Conservation (phyloP, 2,113 vertebrate genomes). For the Cynoglossus semilaevis region DNA sequence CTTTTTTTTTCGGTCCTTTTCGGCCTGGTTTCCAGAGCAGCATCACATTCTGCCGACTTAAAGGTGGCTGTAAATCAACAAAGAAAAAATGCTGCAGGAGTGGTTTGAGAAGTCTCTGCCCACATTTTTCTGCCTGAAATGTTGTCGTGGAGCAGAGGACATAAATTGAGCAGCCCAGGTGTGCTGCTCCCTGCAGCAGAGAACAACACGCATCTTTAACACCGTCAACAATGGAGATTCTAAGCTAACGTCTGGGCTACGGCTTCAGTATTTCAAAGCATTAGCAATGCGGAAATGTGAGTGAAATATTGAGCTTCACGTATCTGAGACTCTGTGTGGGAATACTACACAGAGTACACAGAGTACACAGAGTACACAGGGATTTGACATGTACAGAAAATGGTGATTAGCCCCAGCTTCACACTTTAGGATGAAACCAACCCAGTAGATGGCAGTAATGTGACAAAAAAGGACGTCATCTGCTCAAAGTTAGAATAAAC, state of each 20-base stretch:
- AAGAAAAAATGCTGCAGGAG: conserved; percentile 2
- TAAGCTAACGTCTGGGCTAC: not conserved
- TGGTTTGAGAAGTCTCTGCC: not conserved
- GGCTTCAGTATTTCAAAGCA: not conserved
- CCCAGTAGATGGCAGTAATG: no score
- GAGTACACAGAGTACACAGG: no score
- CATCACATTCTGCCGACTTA: not conserved
- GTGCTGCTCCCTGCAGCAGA: not conserved
- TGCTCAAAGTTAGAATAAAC: no score
- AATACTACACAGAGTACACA: no score
- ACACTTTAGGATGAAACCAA: no score
- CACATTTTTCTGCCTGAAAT: conserved; percentile 1
- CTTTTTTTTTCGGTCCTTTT: no score
- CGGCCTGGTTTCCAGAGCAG: not conserved
- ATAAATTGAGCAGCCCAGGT: not conserved
- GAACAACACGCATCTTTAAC: not conserved
- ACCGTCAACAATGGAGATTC: not conserved
- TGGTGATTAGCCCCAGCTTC: no score
- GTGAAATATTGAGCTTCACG: no score
- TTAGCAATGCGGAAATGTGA: no score
- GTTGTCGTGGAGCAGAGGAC: not conserved
- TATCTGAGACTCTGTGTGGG: no score
- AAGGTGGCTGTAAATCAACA: conserved; percentile 3
- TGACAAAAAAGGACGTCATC: no score
- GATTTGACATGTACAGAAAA: no score